Evolutionary conservation across 2,113 vertebrate species (phyloP), one percentile per base, ranked within the genome.

Genomic region (Cephalopterus ornatus): DNA sequence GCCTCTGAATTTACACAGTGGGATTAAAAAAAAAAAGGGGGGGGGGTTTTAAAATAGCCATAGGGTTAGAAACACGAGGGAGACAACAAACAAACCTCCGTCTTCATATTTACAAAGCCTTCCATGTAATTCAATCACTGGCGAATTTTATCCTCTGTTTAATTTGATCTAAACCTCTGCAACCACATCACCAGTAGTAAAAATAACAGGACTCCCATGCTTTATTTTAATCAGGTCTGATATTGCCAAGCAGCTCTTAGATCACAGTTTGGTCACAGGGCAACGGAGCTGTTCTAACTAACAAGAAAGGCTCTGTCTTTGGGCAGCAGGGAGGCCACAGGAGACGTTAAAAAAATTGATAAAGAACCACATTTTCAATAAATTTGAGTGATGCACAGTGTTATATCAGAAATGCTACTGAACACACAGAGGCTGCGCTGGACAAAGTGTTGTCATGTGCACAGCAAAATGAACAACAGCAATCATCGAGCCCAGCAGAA

Each of bases 131-230:
- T 92, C 82, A 61, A 91, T 95, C 95, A 78, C 42, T 15, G 65
- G 92, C 77, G 59, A 88, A 91, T 93, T 94, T 94, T 92, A 81
- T n/a, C 79, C 85, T 86, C 89, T 77, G n/a, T 22, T 93, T 96
- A 88, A 96, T 93, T 92, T 75, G 63, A 94, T 88, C 82, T 61
- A 63, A 94, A 92, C 67, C 72, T 93, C 92, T 92, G 66, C 82
- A 95, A 71, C 85, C 72, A 74, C 82, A 95, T 28, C 71, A 90
- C n/a, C 75, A 62, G 72, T 24, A 80, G 78, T 18, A 65, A 81
- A 80, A 95, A 80, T 14, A 93, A 76, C 71, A 7, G 16, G 56
- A 13, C 55, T 74, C 71, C 88, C 68, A 86, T 10, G 30, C 47
- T 59, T 70, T 74, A 80, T 85, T 88, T 73, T 63, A 44, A 33